Percentiles rank a stretch among this genome's conserved stretches.
phyloP scores from a whole-genome alignment of 2,113 vertebrate genomes.

The Grammomys dolichurus region DNA sequence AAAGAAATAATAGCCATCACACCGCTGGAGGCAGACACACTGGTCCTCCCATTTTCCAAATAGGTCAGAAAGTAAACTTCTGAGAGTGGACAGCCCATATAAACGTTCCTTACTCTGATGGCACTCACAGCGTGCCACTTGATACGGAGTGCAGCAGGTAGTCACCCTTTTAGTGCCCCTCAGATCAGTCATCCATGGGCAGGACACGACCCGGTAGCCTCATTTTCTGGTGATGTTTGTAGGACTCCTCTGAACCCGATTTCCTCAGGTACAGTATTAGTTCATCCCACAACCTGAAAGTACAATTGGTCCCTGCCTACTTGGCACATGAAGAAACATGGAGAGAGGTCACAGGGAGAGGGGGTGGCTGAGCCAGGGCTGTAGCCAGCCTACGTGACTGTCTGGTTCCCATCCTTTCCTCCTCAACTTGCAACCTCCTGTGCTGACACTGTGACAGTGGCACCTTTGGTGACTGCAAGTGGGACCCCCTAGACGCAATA shows the following conservation, averaged over 20 bases:
- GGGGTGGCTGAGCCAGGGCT: no score
- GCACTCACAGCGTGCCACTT: background rate
- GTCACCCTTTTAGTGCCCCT: background rate
- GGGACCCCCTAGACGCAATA: background rate
- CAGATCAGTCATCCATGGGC: background rate
- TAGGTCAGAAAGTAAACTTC: background rate
- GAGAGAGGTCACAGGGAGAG: background rate
- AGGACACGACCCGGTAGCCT: background rate
- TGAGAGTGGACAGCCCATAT: background rate
- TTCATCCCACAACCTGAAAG: background rate
- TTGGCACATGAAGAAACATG: background rate
- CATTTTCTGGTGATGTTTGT: background rate
- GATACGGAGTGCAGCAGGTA: background rate
- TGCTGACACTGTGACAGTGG: background rate
- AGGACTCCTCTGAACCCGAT: background rate
- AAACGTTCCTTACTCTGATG: background rate
- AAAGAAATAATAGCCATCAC: background rate
- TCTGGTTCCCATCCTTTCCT: background rate
- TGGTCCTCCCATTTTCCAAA: background rate
- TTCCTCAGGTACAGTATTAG: background rate
- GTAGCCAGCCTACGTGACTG: background rate
- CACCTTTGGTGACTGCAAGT: background rate
- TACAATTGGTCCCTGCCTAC: background rate
- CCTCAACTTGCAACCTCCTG: background rate
- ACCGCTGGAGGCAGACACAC: background rate